A percentile compares a stretch with the other conserved stretches of the same genome.
Conservation (phyloP, 2,113 vertebrate genomes). For the Semnopithecus entellus region DNA sequence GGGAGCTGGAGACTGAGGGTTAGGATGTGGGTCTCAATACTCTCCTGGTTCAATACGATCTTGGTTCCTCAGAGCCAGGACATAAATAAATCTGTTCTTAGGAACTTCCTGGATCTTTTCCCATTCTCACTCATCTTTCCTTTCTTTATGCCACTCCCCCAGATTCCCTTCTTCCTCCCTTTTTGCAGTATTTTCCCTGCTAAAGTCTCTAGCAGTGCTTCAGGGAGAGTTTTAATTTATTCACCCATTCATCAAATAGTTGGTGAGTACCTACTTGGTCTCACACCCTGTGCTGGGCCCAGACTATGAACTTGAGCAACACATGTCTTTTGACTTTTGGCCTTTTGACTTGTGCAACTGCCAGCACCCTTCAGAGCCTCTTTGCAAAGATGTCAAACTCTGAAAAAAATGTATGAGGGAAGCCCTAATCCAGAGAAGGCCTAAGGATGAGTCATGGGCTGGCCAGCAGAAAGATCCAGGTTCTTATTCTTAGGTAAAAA, state of each 20-base stretch:
- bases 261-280: background rate
- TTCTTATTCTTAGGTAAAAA: background rate
- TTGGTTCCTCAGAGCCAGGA: background rate
- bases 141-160: background rate
- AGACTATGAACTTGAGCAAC: background rate
- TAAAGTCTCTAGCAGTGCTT: background rate
- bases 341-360: background rate
- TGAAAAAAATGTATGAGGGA: background rate
- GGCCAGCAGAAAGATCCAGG: background rate
- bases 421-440: background rate
- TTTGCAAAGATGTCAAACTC: background rate
- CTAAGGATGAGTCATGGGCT: background rate
- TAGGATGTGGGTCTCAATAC: background rate
- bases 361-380: background rate
- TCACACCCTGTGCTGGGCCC: background rate
- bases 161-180: background rate
- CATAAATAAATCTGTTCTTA: slow-evolving; percentile 35
- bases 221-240: background rate
- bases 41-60: background rate
- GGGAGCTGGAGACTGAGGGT: background rate
- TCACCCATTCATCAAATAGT: background rate
- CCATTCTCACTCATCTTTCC: background rate
- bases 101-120: slow-evolving; percentile 31
- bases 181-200: background rate
- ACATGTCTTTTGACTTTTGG: background rate